Base-by-base conservation (phyloP, 1,140 invertebrate genomes). In the Drosophila nebulosa region DNA sequence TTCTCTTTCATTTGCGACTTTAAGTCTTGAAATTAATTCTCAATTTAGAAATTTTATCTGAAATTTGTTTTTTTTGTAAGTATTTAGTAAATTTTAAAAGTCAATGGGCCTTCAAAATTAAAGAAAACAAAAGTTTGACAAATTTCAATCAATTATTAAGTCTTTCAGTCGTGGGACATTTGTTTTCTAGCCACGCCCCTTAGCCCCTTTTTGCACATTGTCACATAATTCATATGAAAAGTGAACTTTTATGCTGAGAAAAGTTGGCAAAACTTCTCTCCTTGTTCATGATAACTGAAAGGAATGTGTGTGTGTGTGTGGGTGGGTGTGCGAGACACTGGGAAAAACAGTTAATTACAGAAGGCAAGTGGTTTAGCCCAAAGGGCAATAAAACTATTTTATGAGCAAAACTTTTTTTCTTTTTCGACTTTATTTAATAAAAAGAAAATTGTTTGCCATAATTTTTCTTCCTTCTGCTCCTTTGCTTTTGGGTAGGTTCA, bases 271-370 rank as follows among this genome's bases (percentile, higher is more conserved):
- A 46, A 21, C 39, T 46, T n/a, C n/a, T n/a, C n/a, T n/a, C n/a
- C 39, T 46, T 46, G 9, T 42, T 42, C 39, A 16, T 42, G 39
- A 42, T 42, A 42, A 46, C 39, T 46, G 18, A 10, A 21, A 21
- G 39, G 16, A n/a, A 10, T 5, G 14, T 16, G 39, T 42, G 14
- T 16, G 14, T 42, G 14, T 42, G 6, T 42, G 14, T 18, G 6
- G 64, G 77, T 24, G 52, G 27, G 27, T 51, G 35, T 57, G 6
- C 51, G 16, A 26, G 51, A 51, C 76, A 66, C 64, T 74, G 73
- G 56, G 69, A 86, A 80, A 79, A 85, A 86, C 79, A 86, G 74
- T 86, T 86, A 86, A 86, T 86, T 86, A 86, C 79, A 74, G 63
- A 60, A 65, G 80, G 60, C 83, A 86, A 86, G 81, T 88, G 74